A percentile compares a stretch with the other conserved stretches of the same genome.
These are phyloP conservation scores for Cantharis rustica DNA, from an alignment of 2,888 invertebrate genomes.

Conservation along the genomic window DNA sequence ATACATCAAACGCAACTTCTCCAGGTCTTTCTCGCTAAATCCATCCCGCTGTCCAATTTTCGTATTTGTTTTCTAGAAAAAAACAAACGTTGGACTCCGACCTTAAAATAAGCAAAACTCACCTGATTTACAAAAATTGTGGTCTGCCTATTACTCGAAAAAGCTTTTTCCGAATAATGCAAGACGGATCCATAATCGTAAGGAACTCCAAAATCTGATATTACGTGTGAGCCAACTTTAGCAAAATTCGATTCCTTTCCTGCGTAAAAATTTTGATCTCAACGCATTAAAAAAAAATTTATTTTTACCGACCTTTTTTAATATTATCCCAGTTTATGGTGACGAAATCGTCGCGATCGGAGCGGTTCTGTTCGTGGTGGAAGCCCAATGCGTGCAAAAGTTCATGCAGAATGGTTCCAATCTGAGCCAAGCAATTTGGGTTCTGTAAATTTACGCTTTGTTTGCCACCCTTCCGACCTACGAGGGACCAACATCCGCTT, in stretches of 20 bases:
- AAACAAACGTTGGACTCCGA: not conserved
- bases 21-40: slow-evolving; percentile 72
- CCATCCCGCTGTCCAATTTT: slow-evolving; percentile 75
- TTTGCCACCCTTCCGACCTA: slow-evolving; percentile 70
- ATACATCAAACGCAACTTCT: slow-evolving; percentile 78
- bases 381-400: slow-evolving; percentile 81
- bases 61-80: slow-evolving; percentile 41
- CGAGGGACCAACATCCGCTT: slow-evolving; percentile 83
- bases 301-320: slow-evolving; percentile 57
- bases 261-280: slow-evolving; percentile 38
- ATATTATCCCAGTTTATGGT: slow-evolving; percentile 72
- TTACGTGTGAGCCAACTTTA: slow-evolving; percentile 62
- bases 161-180: slow-evolving; percentile 81
- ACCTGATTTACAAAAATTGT: slow-evolving; percentile 73
- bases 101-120: slow-evolving; percentile 30
- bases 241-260: slow-evolving; percentile 73
- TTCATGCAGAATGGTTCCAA: slow-evolving; percentile 80
- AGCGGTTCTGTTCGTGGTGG: slow-evolving; percentile 81
- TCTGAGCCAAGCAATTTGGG: slow-evolving; percentile 73
- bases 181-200: slow-evolving; percentile 84
- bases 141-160: slow-evolving; percentile 71
- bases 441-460: slow-evolving; percentile 76
- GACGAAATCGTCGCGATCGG: slow-evolving; percentile 74
- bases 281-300: not conserved
- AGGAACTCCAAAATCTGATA: slow-evolving; percentile 69